Evolutionary conservation across 2,797 vertebrate species (phyloP), one percentile per base, ranked within the genome.

Genomic region (Leptoclinus maculatus): DNA sequence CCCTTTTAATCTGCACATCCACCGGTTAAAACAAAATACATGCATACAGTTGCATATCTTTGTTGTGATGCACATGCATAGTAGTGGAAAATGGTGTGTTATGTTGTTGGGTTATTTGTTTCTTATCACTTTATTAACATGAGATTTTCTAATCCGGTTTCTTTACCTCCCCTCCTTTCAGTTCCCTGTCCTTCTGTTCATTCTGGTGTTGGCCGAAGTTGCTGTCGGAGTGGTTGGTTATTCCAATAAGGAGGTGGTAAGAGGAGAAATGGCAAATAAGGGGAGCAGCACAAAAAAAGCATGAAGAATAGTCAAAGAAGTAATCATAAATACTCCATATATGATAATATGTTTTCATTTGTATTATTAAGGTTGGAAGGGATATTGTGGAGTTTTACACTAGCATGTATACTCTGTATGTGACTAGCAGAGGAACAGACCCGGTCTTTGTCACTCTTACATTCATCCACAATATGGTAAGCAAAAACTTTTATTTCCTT

Each of bases 401-500:
- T 0, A 89, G 66, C 57, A 4, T 95, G 47, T 95, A 94, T 1
- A 0, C 0, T 4, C 59, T 94, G 77, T 95, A 90, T 43, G 0
- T 65, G 2, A 0, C 0, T 0, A 78, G 0, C 1, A 5, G 4
- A 4, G 36, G 1, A n/a, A 29, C 29, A 29, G 92, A 94, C 69
- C 65, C 80, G 1, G 83, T 80, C 63, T 59, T 93, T 1, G 2
- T 71, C 65, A 92, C 83, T 0, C 93, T 96, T 53, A 32, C 64
- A 0, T 80, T 94, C 65, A 69, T 95, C 82, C 94, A 95, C 65
- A 71, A 81, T 0, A 11, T 12, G 51, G 95, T 96, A 59, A 86
- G 79, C 11, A 54, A 21, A 16, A 34, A 34, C 32, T 7, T 2
- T 34, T 34, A 34, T 34, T 34, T 34, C 32, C 32, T 34, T 34